Conservation (phyloP, 2,888 invertebrate species). For the Phanerotoma sp. region DNA sequence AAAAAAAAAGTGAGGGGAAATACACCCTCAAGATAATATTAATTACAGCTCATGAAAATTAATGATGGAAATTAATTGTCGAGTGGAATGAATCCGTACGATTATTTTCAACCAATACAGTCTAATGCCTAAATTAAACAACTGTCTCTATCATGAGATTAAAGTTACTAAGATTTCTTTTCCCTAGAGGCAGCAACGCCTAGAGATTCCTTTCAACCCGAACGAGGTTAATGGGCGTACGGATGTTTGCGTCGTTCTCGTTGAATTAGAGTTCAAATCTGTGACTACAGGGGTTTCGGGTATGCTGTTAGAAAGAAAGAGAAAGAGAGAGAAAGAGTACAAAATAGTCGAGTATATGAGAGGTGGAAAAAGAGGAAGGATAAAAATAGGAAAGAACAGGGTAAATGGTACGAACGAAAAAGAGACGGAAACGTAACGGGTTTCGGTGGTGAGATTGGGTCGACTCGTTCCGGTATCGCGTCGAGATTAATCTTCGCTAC, state of each 20-base stretch:
- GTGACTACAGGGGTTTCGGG: slow-evolving; percentile 1
- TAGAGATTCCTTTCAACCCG: neutral
- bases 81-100: no score
- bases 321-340: neutral
- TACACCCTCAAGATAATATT: no score
- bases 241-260: slow-evolving; percentile 7
- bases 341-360: neutral
- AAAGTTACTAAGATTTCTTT: neutral
- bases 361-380: neutral
- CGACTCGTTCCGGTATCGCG: slow-evolving; percentile 25
- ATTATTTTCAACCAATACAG: no score
- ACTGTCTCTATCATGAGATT: neutral
- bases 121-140: no score
- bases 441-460: slow-evolving; percentile 15
- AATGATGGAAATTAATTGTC: no score
- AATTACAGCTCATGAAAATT: no score
- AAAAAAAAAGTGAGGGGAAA: no score
- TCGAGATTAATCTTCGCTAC: slow-evolving; percentile 50
- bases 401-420: neutral
- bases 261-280: slow-evolving; percentile 14
- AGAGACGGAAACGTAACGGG: slow-evolving; percentile 18
- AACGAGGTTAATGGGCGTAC: slow-evolving; percentile 12
- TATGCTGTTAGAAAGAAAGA: neutral
- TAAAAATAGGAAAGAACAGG: neutral
- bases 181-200: neutral